phyloP scores from a whole-genome alignment of 2,888 invertebrate genomes.

The Pyrgus malvae region DNA sequence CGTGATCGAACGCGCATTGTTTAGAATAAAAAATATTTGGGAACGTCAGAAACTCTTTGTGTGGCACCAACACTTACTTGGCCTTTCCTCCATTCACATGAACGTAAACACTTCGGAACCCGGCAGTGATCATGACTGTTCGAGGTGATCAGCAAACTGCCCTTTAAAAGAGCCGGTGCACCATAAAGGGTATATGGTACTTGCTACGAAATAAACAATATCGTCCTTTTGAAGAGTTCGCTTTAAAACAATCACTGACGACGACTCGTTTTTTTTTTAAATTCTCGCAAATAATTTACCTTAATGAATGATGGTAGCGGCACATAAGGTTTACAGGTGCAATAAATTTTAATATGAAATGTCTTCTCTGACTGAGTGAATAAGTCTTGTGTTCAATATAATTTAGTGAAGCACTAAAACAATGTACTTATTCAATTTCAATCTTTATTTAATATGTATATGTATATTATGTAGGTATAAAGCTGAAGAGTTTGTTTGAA shows the following conservation, averaged over 20 bases:
- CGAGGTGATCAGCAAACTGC: conserved; percentile 61
- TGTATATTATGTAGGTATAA: too few species aligned
- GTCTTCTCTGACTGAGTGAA: too few species aligned
- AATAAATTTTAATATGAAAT: neutral
- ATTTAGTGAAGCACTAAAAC: too few species aligned
- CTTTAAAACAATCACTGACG: conserved; percentile 11
- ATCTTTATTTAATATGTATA: too few species aligned
- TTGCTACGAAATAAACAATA: conserved; percentile 34
- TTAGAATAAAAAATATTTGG: conserved; percentile 10
- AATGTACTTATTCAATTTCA: too few species aligned
- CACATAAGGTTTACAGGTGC: neutral
- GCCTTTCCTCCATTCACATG: conserved; percentile 60
- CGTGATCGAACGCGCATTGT: neutral
- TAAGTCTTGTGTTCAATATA: too few species aligned
- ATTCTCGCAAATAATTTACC: neutral
- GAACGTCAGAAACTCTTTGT: conserved; percentile 23
- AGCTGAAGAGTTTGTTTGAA: too few species aligned
- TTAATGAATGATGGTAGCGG: neutral
- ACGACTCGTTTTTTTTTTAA: conserved; percentile 2
- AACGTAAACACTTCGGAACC: conserved; percentile 46
- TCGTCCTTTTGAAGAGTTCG: conserved; percentile 14
- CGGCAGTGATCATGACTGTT: conserved; percentile 62
- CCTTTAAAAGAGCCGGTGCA: conserved; percentile 53
- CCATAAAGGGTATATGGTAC: conserved; percentile 51
- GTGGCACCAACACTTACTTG: conserved; percentile 37